These are phyloP conservation scores for Catocala fraxini DNA, from an alignment of 2,888 invertebrate species.

Conservation along the genomic window DNA sequence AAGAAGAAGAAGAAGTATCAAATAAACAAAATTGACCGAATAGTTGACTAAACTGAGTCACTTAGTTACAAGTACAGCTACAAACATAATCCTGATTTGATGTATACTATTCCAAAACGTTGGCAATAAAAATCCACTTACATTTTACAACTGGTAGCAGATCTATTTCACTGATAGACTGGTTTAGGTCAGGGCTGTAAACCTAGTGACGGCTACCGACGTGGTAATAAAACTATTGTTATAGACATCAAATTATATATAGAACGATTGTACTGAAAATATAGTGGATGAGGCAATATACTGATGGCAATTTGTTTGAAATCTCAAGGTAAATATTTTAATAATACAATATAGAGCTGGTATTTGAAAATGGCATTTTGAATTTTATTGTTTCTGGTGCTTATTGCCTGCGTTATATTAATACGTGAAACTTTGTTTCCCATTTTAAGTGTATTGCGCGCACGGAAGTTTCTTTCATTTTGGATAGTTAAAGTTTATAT, in stretches of 20 bases:
- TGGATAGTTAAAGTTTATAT: too few species aligned
- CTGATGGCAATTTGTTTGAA: background rate
- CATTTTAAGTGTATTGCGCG: too few species aligned
- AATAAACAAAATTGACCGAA: too few species aligned
- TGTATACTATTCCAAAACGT: constrained; percentile 7
- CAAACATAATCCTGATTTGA: background rate
- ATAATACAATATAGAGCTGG: too few species aligned
- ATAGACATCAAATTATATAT: background rate
- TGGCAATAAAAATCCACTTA: constrained; percentile 39
- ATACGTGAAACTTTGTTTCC: too few species aligned
- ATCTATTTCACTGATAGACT: constrained; percentile 35
- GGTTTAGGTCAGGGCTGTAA: constrained; percentile 32
- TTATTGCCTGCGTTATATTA: too few species aligned
- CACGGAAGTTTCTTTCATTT: too few species aligned
- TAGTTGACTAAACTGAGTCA: too few species aligned
- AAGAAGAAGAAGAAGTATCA: too few species aligned
- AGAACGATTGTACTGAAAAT: background rate
- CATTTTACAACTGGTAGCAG: constrained; percentile 39
- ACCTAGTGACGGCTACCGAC: constrained; percentile 25
- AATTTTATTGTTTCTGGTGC: too few species aligned
- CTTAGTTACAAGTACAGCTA: background rate
- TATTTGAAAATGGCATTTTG: too few species aligned
- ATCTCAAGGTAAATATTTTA: too few species aligned
- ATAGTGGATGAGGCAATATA: background rate
- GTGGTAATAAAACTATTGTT: constrained; percentile 25